Conservation (phyloP, 2,888 invertebrate species). For the Callimorpha dominula region DNA sequence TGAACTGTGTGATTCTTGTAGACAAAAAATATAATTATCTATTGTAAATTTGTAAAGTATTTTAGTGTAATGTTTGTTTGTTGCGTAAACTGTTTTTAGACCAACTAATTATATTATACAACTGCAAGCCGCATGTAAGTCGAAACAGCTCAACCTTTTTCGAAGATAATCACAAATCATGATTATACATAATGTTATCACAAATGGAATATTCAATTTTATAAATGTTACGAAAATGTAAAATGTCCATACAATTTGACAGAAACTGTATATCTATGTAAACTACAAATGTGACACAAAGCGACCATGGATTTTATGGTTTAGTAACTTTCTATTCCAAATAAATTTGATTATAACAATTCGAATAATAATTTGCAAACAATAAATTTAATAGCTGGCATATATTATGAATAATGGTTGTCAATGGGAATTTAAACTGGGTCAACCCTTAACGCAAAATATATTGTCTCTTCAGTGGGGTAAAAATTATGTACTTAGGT, state of each 20-base stretch:
- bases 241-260: background rate
- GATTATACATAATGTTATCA: background rate
- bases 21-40: background rate
- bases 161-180: background rate
- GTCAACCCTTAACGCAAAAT: background rate
- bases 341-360: no score
- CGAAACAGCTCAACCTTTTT: background rate
- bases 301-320: no score
- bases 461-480: background rate
- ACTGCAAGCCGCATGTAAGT: slow-evolving; percentile 20
- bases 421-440: background rate
- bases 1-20: background rate
- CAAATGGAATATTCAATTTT: background rate
- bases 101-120: slow-evolving; percentile 34
- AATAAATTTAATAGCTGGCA: no score
- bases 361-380: background rate
- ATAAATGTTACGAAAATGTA: background rate
- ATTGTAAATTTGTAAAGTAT: background rate
- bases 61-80: background rate
- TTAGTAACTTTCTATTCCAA: no score
- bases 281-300: no score
- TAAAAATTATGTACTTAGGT: background rate
- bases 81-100: slow-evolving; percentile 32
- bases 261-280: background rate
- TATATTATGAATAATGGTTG: background rate